phyloP scores from a whole-genome alignment of 2,113 vertebrate species.

The Hippotragus niger region DNA sequence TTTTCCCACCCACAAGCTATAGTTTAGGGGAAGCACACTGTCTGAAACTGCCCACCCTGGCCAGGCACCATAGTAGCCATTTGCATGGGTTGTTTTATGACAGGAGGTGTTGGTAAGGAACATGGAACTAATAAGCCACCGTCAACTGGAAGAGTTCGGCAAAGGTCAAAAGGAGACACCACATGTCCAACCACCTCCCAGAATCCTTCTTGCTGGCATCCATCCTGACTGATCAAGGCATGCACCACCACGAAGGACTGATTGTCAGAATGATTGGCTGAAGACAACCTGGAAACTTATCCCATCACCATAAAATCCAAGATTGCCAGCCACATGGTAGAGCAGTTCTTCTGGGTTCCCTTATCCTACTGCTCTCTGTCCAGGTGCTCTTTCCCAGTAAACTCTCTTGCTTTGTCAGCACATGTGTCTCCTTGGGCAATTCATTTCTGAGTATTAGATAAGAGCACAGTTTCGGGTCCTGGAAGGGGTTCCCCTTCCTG shows the following conservation, averaged over 20 bases:
- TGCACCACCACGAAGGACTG: background rate
- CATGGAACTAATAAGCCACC: background rate
- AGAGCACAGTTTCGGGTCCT: background rate
- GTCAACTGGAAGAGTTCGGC: background rate
- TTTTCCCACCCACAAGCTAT: background rate
- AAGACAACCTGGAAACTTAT: background rate
- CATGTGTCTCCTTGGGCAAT: background rate
- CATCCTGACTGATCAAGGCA: background rate
- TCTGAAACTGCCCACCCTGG: background rate
- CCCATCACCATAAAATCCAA: background rate
- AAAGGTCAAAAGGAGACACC: background rate
- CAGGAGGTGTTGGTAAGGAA: background rate
- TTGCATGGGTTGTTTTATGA: background rate
- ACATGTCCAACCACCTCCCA: background rate
- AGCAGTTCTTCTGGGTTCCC: background rate
- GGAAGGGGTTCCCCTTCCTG: background rate
- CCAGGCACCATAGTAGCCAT: background rate
- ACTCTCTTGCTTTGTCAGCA: background rate
- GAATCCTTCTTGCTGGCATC: background rate
- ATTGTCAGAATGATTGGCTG: background rate
- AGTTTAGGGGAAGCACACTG: background rate
- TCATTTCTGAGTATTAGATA: background rate
- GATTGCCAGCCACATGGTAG: background rate
- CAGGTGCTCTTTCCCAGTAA: background rate
- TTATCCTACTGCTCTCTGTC: background rate